Base-by-base conservation (phyloP, 2,888 invertebrate genomes). In the Hypena proboscidalis region DNA sequence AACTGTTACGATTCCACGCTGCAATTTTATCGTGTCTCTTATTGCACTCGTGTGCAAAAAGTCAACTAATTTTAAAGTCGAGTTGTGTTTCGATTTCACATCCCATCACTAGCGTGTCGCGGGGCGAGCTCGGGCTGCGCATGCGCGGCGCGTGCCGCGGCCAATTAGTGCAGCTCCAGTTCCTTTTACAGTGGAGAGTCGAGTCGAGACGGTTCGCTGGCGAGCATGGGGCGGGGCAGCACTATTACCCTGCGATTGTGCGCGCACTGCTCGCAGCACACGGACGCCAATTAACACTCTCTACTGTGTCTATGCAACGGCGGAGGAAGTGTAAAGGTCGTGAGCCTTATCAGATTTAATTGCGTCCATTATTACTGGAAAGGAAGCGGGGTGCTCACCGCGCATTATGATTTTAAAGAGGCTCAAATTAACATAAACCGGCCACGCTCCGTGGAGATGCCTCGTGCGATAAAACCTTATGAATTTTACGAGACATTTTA, bases 131-230 rank as follows among this genome's bases (percentile, higher is more conserved):
- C 47, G 29, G 40, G 54, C 70, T 63, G 82, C 79, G 78, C 77
- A 80, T 76, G 81, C 80, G 77, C 83, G 84, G 87, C 89, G 89
- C 88, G 88, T 89, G 89, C 89, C 86, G 69, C 63, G 54, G 82
- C 87, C 88, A 90, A 90, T 90, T 90, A 90, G 90, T 89, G 86
- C 81, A 85, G 90, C 89, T 90, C 89, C 84, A 90, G 83, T 90
- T 90, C 81, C 80, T 79, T 79, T 78, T 72, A 80, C 80, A 77
- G 83, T 79, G 77, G 83, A 84, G 84, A 84, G 80, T 74, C 77
- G 83, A 65, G 67, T 58, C 57, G 67, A 74, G 81, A 79, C 82
- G 83, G 83, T 82, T 83, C 82, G 82, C 76, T 83, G 81, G 65
- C 70, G 70, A 64, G 65, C 65, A 58, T 63, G 67, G 66, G 80